Base-by-base conservation (phyloP, 2,888 invertebrate species). In the Tortricodes alternella region DNA sequence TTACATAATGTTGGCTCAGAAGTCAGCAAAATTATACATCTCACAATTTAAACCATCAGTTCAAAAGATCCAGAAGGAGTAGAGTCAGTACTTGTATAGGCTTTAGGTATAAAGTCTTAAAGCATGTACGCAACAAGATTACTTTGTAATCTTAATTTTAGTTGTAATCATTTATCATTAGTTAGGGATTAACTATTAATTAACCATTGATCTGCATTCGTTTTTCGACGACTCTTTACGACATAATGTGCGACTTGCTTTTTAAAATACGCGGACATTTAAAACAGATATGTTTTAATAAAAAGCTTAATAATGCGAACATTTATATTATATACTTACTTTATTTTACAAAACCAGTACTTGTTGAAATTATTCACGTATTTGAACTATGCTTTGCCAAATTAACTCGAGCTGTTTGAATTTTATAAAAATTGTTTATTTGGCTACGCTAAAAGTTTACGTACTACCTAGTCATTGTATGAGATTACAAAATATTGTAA, bases 71-170 rank as follows among this genome's bases (percentile, higher is more conserved):
- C 37, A 37, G 41, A 48, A 49, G 50, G 41, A 64, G 64, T 64
- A 73, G 67, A 63, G 72, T 63, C 71, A 76, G 90, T 89, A 90
- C 88, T 88, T 88, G 90, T 89, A 78, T 80, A 78, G 90, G 74
- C 90, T 90, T 90, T 90, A 87, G 78, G 73, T 74, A 73, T 77
- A 90, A 90, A 90, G 90, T 87, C 89, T 85, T 75, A 73, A 73
- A 71, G 86, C 86, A 89, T 85, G 89, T 89, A 85, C 89, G 62
- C 62, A 68, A 77, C 71, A 68, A 65, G 62, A 65, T 73, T 70
- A 69, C 67, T 18, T 24, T 23, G 56, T 59, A 76, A 76, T 76
- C 81, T 69, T 74, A 80, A 81, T 73, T 5, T 74, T 81, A 76
- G 68, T 68, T 73, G 65, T 85, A 83, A 73, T 81, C 79, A 70